Evolutionary conservation across 2,797 vertebrate genomes (phyloP), one percentile per base, ranked within the genome.

Genomic region (Platyrinchus mystaceus): DNA sequence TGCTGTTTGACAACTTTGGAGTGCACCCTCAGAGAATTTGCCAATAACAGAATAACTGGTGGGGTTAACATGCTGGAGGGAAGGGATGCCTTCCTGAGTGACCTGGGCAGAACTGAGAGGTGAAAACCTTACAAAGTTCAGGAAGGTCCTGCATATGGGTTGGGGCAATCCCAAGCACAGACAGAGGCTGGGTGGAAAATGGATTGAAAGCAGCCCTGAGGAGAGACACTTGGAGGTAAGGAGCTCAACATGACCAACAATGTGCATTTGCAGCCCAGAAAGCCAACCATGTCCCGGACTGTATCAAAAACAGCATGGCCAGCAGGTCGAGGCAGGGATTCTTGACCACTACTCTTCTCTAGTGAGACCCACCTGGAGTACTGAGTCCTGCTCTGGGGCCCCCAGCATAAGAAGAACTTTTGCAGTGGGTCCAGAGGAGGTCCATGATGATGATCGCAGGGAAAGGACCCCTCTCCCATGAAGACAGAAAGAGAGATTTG

Each of bases 221-320:
- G 32, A 66, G 17, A 50, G 21, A 41, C 32, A 49, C 26, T 36
- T 66, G 32, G 44, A 14, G 3, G 14, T 12, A 17, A 26, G 52
- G 22, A 58, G 36, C 9, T 75, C 36, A 36, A 15, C 26, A 8
- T 2, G 7, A 49, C 11, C 23, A 21, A 43, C 26, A 43, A 7
- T 23, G 27, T 36, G 22, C 3, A 8, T 22, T 36, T 43, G 44
- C 37, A 67, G 22, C 13, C 26, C 52, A 17, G 12, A 84, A 56
- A 50, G 17, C 18, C 36, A 75, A 0, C 9, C 0, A 0, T 75
- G 37, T 32, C 17, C 32, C 59, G 32, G 22, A 27, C 26, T 75
- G 37, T 15, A 43, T 49, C 32, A 53, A 74, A 49, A 64, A 50
- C 14, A n/a, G 16, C 19, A 14, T 56, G 43, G 21, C 30, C 43